Conservation (phyloP, 2,888 invertebrate species). For the Noctua janthe region DNA sequence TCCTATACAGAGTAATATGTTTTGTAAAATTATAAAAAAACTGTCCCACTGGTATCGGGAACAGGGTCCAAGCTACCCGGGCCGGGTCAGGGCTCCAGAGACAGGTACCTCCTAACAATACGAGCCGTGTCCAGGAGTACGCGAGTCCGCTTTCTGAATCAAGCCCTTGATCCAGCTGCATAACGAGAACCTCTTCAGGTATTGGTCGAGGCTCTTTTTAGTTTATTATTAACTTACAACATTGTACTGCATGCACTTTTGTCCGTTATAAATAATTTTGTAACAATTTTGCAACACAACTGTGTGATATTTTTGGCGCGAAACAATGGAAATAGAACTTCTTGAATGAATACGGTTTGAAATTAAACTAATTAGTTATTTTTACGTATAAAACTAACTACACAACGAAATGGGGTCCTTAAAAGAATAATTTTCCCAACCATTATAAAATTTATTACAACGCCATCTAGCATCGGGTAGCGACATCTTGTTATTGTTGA, state of each 20-base stretch:
- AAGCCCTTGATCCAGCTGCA: too few species aligned
- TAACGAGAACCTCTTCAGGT: too few species aligned
- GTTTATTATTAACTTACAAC: background rate
- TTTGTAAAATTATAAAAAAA: too few species aligned
- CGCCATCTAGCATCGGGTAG: slow-evolving; percentile 87
- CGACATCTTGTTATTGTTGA: slow-evolving; percentile 71
- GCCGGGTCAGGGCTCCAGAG: too few species aligned
- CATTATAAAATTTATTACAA: slow-evolving; percentile 45
- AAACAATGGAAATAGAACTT: slow-evolving; percentile 34
- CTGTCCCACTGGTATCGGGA: too few species aligned
- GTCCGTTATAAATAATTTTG: slow-evolving; percentile 33
- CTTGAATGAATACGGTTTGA: slow-evolving; percentile 6
- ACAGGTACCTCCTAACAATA: too few species aligned
- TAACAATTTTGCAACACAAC: slow-evolving; percentile 25
- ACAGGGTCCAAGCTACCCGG: too few species aligned
- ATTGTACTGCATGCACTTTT: slow-evolving; percentile 13
- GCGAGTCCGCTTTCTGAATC: too few species aligned
- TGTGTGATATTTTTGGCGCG: slow-evolving; percentile 43
- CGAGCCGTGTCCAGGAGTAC: too few species aligned
- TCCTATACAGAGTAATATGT: too few species aligned
- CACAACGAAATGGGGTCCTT: background rate
- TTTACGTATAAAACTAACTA: background rate
- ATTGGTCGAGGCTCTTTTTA: background rate
- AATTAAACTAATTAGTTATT: background rate
- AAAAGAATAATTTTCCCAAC: background rate